Evolutionary conservation across 2,797 vertebrate genomes (phyloP).

Genomic region (Gephyroberyx darwinii): DNA sequence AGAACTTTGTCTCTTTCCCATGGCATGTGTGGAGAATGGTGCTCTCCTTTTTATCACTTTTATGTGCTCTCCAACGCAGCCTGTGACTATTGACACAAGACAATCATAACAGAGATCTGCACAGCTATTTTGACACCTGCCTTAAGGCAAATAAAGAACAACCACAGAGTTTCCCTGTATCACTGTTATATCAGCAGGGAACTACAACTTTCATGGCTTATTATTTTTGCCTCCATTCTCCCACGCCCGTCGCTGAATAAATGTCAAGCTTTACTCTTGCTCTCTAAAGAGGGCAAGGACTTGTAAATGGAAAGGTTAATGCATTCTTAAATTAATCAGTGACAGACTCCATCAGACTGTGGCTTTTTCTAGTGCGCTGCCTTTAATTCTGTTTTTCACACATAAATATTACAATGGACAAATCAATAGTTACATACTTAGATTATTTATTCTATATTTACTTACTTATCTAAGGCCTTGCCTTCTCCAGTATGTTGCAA

Average conservation of each 20-base stretch:
- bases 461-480: slow-evolving; percentile 1
- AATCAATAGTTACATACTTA: slow-evolving; percentile 11
- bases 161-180: slow-evolving; percentile 15
- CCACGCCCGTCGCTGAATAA: slow-evolving; percentile 56
- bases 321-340: slow-evolving; percentile 64
- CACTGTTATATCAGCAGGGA: slow-evolving; percentile 44
- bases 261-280: slow-evolving; percentile 68
- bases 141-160: slow-evolving; percentile 34
- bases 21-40: slow-evolving; percentile 24
- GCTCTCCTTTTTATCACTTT: slow-evolving; percentile 9
- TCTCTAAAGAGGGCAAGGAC: slow-evolving; percentile 51
- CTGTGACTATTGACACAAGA: slow-evolving; percentile 58
- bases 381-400: slow-evolving; percentile 26
- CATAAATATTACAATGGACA: slow-evolving; percentile 4
- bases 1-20: slow-evolving; percentile 16
- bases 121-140: slow-evolving; percentile 44
- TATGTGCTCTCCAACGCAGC: slow-evolving; percentile 27
- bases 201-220: slow-evolving; percentile 29
- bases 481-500: not conserved
- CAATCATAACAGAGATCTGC: slow-evolving; percentile 32
- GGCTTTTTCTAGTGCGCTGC: slow-evolving; percentile 12
- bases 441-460: slow-evolving; percentile 14
- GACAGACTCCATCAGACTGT: slow-evolving; percentile 41
- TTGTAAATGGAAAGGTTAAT: slow-evolving; percentile 75
- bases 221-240: slow-evolving; percentile 26